Conservation (phyloP, 2,888 invertebrate species). For the Troides helena region DNA sequence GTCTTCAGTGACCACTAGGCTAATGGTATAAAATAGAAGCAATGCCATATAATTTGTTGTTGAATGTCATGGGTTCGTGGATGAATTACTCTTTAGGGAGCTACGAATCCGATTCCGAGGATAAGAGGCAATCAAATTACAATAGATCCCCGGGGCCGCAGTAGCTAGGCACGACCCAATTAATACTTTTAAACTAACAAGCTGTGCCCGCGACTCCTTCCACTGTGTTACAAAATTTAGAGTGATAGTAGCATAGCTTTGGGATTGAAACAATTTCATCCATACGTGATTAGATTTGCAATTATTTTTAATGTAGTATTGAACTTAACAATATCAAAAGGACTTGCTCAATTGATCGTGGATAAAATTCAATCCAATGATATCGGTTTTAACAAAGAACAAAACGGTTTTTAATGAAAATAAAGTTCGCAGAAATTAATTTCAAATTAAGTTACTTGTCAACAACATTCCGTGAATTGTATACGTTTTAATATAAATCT, state of each 20-base stretch:
- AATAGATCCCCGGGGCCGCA: constrained; percentile 18
- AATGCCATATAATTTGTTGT: background rate
- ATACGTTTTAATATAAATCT: too few relatives aligned
- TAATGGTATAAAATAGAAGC: background rate
- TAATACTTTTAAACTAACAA: constrained; percentile 23
- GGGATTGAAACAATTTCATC: background rate
- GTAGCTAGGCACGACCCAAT: constrained; percentile 11
- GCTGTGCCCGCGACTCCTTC: background rate
- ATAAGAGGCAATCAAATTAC: constrained; percentile 26
- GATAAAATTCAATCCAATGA: background rate
- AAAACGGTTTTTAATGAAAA: background rate
- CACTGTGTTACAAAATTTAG: background rate
- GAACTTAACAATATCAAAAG: background rate
- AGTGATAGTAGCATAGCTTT: background rate
- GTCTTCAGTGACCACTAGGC: background rate
- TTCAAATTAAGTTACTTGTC: background rate
- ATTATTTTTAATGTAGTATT: background rate
- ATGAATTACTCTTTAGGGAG: constrained; percentile 16
- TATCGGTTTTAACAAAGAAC: background rate
- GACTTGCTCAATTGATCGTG: background rate
- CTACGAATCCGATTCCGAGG: constrained; percentile 10
- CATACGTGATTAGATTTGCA: background rate
- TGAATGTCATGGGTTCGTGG: constrained; percentile 11
- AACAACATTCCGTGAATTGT: too few relatives aligned
- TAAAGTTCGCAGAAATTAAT: background rate